Evolutionary conservation across 1,140 invertebrate genomes (phyloP).

Genomic region (Venustaconcha ellipsiformis): DNA sequence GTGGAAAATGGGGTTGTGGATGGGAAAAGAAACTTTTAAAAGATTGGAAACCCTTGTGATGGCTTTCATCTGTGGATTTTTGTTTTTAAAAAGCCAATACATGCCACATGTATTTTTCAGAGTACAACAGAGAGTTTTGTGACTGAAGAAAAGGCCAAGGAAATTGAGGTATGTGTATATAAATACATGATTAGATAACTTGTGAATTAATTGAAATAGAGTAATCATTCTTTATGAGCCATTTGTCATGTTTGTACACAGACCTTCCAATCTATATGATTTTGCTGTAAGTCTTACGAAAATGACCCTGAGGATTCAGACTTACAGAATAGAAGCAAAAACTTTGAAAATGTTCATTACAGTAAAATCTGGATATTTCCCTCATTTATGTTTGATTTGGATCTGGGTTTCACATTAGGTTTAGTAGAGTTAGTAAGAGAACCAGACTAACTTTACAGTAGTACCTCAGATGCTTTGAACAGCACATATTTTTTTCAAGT

Average conservation of each 20-base stretch:
- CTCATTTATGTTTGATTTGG: no score
- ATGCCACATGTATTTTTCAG: constrained; percentile 67
- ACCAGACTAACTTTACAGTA: no score
- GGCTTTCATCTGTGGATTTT: neutral
- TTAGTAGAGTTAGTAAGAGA: no score
- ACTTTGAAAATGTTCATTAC: neutral
- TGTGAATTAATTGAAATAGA: neutral
- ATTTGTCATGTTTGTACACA: neutral
- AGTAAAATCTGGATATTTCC: neutral
- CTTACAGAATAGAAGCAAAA: neutral
- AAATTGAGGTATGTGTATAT: constrained; percentile 76
- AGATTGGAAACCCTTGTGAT: neutral
- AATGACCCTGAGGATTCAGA: neutral
- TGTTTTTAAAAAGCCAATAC: neutral
- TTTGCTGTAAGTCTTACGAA: neutral
- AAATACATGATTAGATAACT: neutral
- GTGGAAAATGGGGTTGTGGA: neutral
- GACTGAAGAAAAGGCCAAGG: constrained; percentile 81
- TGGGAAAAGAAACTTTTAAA: neutral
- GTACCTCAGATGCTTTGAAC: no score
- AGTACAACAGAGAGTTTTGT: constrained; percentile 89
- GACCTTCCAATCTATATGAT: neutral
- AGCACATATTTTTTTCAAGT: no score
- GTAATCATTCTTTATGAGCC: no score
- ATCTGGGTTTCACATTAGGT: no score